Percentiles rank a stretch among this genome's conserved stretches.
Evolutionary conservation across 2,797 vertebrate species (phyloP).

Genomic region (Pseudomugil tenellus): DNA sequence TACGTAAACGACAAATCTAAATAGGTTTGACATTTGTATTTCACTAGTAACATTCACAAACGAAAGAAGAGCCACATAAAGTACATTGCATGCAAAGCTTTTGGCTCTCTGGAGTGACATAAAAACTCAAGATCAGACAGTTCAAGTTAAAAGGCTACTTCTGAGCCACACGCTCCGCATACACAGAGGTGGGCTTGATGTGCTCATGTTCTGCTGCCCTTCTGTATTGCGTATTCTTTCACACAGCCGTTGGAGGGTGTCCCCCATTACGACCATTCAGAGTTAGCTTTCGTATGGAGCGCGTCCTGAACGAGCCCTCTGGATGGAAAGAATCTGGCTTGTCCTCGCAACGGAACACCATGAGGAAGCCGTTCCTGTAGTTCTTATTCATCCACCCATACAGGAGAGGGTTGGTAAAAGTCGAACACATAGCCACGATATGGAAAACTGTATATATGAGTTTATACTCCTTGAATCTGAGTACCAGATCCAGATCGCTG

Average conservation of each 20-base stretch:
- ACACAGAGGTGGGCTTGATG: constrained; percentile 17
- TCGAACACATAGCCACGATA: constrained; percentile 93
- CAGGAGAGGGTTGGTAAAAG: constrained; percentile 90
- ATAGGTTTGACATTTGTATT: constrained; percentile 45
- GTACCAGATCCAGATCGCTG: constrained; percentile 89
- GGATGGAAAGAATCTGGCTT: constrained; percentile 87
- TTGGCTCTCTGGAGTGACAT: constrained; percentile 37
- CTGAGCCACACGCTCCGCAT: constrained; percentile 37
- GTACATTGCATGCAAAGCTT: constrained; percentile 68
- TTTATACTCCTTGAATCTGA: constrained; percentile 91
- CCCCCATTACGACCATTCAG: constrained; percentile 82
- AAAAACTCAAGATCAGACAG: constrained; percentile 30
- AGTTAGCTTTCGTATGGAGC: constrained; percentile 82
- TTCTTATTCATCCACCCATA: constrained; percentile 98
- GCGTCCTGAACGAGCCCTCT: constrained; percentile 88
- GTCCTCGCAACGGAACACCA: constrained; percentile 91
- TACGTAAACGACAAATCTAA: constrained; percentile 53
- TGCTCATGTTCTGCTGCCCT: constrained; percentile 28
- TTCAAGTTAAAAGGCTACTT: constrained; percentile 60
- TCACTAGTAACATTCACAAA: constrained; percentile 62
- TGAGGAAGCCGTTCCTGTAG: constrained; percentile 93
- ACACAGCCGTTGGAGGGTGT: constrained; percentile 87
- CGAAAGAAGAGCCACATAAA: constrained; percentile 53
- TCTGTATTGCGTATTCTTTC: constrained; percentile 38
- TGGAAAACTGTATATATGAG: constrained; percentile 92